Conservation (phyloP, 2,113 vertebrate genomes). For the Oryzias celebensis region DNA sequence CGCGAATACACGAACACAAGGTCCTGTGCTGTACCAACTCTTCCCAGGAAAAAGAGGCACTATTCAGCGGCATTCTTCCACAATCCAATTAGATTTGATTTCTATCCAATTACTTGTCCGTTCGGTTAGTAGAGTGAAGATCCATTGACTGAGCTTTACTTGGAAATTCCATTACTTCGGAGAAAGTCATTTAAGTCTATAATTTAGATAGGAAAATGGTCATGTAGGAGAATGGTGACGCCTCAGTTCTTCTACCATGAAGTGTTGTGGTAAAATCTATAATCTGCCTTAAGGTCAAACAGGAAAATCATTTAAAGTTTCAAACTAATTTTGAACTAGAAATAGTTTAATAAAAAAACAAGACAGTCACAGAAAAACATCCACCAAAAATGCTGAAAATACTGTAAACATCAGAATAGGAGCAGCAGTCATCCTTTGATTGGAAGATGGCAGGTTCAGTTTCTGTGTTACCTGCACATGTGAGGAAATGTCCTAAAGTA, state of each 20-base stretch:
- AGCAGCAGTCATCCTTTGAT: slow-evolving; percentile 50
- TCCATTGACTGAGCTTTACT: slow-evolving; percentile 69
- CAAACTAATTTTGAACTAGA: too few species aligned
- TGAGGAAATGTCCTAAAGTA: too few species aligned
- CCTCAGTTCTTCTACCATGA: slow-evolving; percentile 18
- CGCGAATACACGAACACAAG: background rate
- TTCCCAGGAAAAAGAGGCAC: slow-evolving; percentile 50
- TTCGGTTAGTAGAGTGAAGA: slow-evolving; percentile 61
- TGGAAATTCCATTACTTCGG: slow-evolving; percentile 66
- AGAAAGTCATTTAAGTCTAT: slow-evolving; percentile 55
- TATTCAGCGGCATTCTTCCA: slow-evolving; percentile 67
- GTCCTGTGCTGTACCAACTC: slow-evolving; percentile 36
- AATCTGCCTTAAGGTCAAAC: slow-evolving; percentile 18
- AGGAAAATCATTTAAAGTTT: slow-evolving; percentile 41
- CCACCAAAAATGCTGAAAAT: slow-evolving; percentile 44
- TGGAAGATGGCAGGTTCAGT: too few species aligned
- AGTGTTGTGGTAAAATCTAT: slow-evolving; percentile 34
- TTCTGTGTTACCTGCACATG: too few species aligned
- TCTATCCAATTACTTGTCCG: slow-evolving; percentile 68
- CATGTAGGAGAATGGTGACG: slow-evolving; percentile 34
- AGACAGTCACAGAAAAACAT: slow-evolving; percentile 71
- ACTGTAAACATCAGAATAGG: slow-evolving; percentile 73
- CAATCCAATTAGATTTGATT: slow-evolving; percentile 75
- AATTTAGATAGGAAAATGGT: slow-evolving; percentile 42
- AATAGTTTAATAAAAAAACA: slow-evolving; percentile 48